Base-by-base conservation (phyloP, 1,140 invertebrate species). In the Diabrotica undecimpunctata region DNA sequence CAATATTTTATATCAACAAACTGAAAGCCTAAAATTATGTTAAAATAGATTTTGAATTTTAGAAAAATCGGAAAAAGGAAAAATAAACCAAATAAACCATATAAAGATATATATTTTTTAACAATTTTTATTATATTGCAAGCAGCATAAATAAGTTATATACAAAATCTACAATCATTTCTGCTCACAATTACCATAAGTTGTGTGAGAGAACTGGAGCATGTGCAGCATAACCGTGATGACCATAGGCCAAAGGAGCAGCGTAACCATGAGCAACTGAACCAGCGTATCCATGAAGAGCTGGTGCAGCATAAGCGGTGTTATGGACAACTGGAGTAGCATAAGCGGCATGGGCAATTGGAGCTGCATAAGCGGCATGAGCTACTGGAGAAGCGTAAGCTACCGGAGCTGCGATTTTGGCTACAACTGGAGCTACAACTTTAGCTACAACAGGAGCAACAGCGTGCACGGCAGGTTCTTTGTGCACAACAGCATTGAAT, bases 401-500 rank as follows among this genome's bases (percentile, higher is more conserved):
- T 60, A 39, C 52, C 5, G 61, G 61, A 0, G 36, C 52, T 14
- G 61, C 61, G 9, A 14, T 11, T 25, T 12, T 8, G 6, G 38
- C 9, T 6, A 62, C 63, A 54, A 38, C 64, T 56, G 58, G 58
- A 14, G 66, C 63, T 5, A 62, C 37, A 39, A 62, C 58, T 51
- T 53, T 25, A 0, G 56, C 13, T 3, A 52, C 64, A 11, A 61
- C 8, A 13, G 52, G 51, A n/a, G 62, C 12, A 39, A 41, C 61
- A 59, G 50, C 12, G 54, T 60, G 57, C 11, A 39, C 54, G 41
- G 12, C 55, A 7, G 61, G 61, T 0, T 62, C 61, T 7, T 72
- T 72, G 58, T 72, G 73, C 38, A 80, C 78, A 36, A 78, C 75
- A 35, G 80, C 80, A 68, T 80, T 80, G 75, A 81, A 82, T 63